Evolutionary conservation across 2,888 invertebrate genomes (phyloP).

Genomic region (Caenorhabditis sp.): DNA sequence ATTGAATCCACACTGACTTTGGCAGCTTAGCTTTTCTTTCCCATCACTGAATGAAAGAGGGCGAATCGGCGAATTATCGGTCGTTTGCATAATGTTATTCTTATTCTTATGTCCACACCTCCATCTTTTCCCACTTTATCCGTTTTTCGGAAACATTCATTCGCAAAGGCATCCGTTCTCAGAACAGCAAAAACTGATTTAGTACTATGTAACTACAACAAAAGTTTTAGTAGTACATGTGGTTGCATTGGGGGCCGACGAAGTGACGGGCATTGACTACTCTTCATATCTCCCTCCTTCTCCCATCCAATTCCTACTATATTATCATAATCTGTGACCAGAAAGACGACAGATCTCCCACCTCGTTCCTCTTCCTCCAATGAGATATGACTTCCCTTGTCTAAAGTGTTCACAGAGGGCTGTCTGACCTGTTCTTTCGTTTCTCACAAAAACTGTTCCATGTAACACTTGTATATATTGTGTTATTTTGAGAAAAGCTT

Average conservation of each 20-base stretch:
- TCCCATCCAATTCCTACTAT: neutral
- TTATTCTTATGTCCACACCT: conserved; percentile 18
- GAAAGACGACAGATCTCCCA: conserved; percentile 11
- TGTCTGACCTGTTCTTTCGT: conserved; percentile 39
- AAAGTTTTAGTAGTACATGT: conserved; percentile 6
- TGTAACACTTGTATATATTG: conserved; percentile 12
- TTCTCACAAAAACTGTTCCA: conserved; percentile 18
- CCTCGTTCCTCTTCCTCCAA: conserved; percentile 3
- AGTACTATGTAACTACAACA: too few species aligned
- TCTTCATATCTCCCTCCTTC: neutral
- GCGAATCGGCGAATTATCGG: conserved; percentile 47
- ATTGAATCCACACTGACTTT: conserved; percentile 24
- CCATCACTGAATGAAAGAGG: conserved; percentile 32
- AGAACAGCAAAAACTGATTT: conserved; percentile 20
- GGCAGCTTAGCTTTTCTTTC: conserved; percentile 31
- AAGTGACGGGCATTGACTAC: neutral
- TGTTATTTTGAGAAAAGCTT: neutral
- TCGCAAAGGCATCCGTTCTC: too few species aligned
- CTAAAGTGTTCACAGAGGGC: neutral
- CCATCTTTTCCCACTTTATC: conserved; percentile 21
- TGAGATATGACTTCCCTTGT: conserved; percentile 16
- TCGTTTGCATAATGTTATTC: conserved; percentile 62
- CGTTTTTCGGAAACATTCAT: conserved; percentile 30
- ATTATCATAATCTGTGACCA: conserved; percentile 16
- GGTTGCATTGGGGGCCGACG: neutral